These are phyloP conservation scores for Corydoras sp. DNA, from an alignment of 2,113 vertebrate genomes.

Conservation along the genomic window DNA sequence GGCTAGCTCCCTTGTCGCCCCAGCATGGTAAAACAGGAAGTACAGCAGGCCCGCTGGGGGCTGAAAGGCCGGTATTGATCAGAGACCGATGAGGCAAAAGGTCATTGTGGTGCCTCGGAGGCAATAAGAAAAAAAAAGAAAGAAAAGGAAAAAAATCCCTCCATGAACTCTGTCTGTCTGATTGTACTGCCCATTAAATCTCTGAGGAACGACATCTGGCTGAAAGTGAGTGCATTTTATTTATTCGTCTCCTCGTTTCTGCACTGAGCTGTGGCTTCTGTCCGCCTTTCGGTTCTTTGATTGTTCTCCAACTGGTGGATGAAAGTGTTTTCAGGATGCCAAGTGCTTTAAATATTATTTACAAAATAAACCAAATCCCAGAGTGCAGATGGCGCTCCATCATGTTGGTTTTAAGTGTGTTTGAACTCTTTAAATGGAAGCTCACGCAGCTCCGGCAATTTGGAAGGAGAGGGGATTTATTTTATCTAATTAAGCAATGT, in stretches of 20 bases:
- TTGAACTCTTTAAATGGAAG: conserved; percentile 7
- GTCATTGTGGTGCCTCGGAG: conserved; percentile 38
- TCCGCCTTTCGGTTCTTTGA: conserved; percentile 26
- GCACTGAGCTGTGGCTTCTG: conserved; percentile 10
- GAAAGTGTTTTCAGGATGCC: conserved; percentile 23
- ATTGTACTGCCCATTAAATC: conserved; percentile 40
- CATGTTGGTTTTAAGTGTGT: conserved; percentile 5
- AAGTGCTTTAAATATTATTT: conserved; percentile 14
- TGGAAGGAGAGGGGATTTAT: background rate
- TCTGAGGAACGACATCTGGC: conserved; percentile 38
- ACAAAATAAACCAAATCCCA: background rate
- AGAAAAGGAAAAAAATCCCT: background rate
- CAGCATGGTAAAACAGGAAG: conserved; percentile 25
- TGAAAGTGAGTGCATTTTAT: conserved; percentile 8
- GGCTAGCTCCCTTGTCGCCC: conserved; percentile 31
- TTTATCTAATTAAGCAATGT: background rate
- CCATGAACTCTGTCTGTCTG: background rate
- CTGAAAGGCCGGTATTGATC: conserved; percentile 49
- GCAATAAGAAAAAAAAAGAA: background rate
- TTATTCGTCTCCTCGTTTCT: conserved; percentile 36
- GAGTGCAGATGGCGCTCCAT: conserved; percentile 14
- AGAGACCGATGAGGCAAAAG: conserved; percentile 33
- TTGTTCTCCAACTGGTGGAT: conserved; percentile 28
- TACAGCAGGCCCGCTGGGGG: conserved; percentile 25
- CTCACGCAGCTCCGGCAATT: background rate